Base-by-base conservation (phyloP, 2,797 vertebrate genomes). In the Microcaecilia unicolor region DNA sequence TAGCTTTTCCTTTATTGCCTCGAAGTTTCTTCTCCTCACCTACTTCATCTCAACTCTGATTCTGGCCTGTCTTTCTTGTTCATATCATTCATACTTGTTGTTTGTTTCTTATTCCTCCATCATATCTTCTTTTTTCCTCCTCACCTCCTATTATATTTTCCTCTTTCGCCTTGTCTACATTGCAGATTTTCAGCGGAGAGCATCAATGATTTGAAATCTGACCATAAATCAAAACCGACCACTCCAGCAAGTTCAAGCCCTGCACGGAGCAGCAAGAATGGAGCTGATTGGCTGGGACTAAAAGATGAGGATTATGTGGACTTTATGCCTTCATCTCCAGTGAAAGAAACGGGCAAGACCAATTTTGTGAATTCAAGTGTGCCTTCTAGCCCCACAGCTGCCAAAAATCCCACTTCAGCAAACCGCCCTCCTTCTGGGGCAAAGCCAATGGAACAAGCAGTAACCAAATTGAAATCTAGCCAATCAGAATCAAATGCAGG, bases 111-210 rank as follows among this genome's bases (percentile, higher is more conserved):
- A n/a, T n/a, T n/a, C n/a, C n/a, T n/a, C n/a, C n/a, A n/a, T n/a
- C n/a, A n/a, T n/a, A n/a, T n/a, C n/a, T n/a, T n/a, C n/a, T n/a
- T n/a, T n/a, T n/a, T n/a, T n/a, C n/a, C n/a, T n/a, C n/a, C n/a
- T n/a, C n/a, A n/a, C 20, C 19, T 20, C 19, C 20, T 19, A 8
- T n/a, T n/a, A n/a, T n/a, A n/a, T n/a, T n/a, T n/a, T n/a, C n/a
- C n/a, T n/a, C n/a, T n/a, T n/a, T n/a, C n/a, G n/a, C n/a, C n/a
- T n/a, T n/a, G n/a, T n/a, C n/a, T n/a, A n/a, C n/a, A n/a, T n/a
- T n/a, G n/a, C 53, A 95, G 90, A 62, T 90, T 92, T 73, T 86
- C 80, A 12, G 72, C 76, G 1, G 87, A 92, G 34, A 79, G 79
- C 12, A 45, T 69, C 30, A 64, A 58, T 8, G 51, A 67, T 22